Conservation (phyloP, 2,113 vertebrate genomes). For the Gasterosteus nipponicus region DNA sequence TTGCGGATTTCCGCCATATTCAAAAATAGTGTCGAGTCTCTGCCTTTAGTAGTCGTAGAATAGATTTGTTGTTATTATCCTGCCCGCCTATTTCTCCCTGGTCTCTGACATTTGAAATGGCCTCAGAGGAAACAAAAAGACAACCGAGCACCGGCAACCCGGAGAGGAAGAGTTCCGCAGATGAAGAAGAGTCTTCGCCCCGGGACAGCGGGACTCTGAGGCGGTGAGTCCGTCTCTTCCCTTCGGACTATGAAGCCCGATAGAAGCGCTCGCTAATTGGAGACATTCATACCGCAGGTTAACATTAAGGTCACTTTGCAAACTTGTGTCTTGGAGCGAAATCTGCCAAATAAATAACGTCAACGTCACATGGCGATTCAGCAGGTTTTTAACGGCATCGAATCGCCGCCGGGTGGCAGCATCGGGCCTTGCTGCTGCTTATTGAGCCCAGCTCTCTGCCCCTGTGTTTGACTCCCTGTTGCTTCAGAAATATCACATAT, state of each 20-base stretch:
- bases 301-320: too few species aligned
- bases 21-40: conserved; percentile 46
- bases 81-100: neutral
- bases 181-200: conserved; percentile 28
- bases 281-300: neutral
- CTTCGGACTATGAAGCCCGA: too few species aligned
- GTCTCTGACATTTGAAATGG: conserved; percentile 53
- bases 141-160: conserved; percentile 15
- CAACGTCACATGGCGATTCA: neutral
- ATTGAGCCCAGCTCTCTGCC: neutral
- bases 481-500: neutral
- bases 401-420: conserved; percentile 46
- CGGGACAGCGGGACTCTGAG: conserved; percentile 1
- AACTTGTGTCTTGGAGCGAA: neutral
- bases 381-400: neutral
- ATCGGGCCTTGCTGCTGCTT: neutral
- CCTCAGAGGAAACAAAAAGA: conserved; percentile 36
- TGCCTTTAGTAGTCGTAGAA: neutral
- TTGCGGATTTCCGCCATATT: conserved; percentile 76
- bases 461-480: neutral
- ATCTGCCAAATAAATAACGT: too few species aligned
- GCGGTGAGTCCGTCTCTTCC: conserved; percentile 9
- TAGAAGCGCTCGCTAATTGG: neutral
- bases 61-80: conserved; percentile 13
- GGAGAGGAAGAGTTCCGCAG: conserved; percentile 58